phyloP scores from a whole-genome alignment of 2,113 vertebrate species.

The Xiphophorus couchianus region DNA sequence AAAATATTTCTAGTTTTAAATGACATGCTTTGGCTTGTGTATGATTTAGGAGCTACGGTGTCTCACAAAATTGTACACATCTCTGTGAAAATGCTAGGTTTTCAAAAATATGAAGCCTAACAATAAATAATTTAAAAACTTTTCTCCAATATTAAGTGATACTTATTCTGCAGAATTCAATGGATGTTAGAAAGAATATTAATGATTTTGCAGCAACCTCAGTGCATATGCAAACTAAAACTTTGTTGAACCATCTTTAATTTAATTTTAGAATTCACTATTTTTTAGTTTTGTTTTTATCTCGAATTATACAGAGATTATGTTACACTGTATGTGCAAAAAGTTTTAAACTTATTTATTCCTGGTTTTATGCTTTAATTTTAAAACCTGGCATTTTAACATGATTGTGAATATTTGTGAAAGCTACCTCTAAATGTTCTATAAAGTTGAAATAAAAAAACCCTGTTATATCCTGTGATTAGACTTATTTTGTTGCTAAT shows the following conservation, averaged over 20 bases:
- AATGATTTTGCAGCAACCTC: not conserved
- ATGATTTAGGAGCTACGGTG: not conserved
- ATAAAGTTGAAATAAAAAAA: not conserved
- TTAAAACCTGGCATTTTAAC: not conserved
- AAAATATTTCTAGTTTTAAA: not conserved
- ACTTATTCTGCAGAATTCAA: not conserved
- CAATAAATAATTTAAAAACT: not conserved
- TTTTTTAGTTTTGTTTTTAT: not conserved
- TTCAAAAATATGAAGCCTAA: not conserved
- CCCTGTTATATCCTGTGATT: not conserved
- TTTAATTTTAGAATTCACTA: not conserved
- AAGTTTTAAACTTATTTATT: not conserved
- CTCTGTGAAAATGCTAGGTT: not conserved
- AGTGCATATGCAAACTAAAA: not conserved
- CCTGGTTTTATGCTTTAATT: not conserved
- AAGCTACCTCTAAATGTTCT: not conserved
- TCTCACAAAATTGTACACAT: not conserved
- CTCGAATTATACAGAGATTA: not conserved
- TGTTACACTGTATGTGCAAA: not conserved
- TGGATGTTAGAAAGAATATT: not conserved
- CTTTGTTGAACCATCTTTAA: not conserved
- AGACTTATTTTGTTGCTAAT: not conserved
- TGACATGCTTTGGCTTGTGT: slow-evolving; percentile 1
- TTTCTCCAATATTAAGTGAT: not conserved
- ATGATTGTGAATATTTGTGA: not conserved